phyloP scores from a whole-genome alignment of 1,140 invertebrate species.

The Drosophila hydei region DNA sequence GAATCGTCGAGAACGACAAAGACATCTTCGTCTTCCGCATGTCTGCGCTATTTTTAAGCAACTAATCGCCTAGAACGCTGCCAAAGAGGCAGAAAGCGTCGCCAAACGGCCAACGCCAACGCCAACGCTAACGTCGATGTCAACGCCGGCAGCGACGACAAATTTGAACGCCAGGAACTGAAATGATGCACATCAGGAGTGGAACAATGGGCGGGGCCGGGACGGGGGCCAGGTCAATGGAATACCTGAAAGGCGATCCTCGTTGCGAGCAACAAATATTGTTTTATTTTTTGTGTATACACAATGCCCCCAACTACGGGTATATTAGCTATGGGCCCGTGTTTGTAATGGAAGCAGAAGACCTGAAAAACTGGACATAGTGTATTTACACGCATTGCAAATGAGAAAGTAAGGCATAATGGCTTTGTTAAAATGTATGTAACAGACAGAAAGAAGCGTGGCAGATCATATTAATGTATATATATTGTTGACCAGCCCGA shows the following conservation, averaged over 20 bases:
- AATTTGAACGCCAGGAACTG: slow-evolving; percentile 22
- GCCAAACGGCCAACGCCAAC: slow-evolving; percentile 22
- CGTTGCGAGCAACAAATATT: slow-evolving; percentile 1
- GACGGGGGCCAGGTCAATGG: slow-evolving; percentile 10
- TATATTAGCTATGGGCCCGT: no score
- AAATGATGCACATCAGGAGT: slow-evolving; percentile 12
- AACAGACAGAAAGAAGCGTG: no score
- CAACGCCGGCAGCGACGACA: background rate
- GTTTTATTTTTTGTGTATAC: no score
- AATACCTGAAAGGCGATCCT: slow-evolving; percentile 34
- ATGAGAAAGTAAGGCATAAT: no score
- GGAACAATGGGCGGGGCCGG: no score
- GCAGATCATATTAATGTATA: no score
- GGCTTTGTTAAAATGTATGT: no score
- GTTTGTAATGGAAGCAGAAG: no score
- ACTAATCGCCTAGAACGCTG: slow-evolving; percentile 76
- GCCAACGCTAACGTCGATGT: slow-evolving; percentile 2
- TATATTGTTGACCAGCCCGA: no score
- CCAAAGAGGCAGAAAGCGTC: slow-evolving; percentile 43
- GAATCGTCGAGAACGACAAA: background rate
- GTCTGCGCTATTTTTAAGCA: slow-evolving; percentile 74
- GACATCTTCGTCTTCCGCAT: slow-evolving; percentile 62
- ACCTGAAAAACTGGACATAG: no score
- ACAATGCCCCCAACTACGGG: no score
- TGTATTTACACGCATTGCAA: no score